Conservation (phyloP, 2,888 invertebrate species). For the Galerucella pusilla region DNA sequence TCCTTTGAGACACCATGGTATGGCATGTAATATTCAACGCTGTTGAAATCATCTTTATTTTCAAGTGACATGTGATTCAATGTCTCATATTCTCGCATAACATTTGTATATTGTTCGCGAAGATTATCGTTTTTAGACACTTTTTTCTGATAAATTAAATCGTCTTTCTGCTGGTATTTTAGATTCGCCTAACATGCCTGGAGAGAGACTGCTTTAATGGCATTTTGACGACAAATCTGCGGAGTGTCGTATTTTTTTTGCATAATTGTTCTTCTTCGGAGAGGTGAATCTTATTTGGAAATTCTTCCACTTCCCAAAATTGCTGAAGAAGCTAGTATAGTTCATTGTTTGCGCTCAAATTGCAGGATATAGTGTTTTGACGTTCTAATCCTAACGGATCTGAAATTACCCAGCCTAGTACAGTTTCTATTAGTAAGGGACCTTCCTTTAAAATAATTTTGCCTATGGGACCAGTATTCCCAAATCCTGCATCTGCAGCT, state of each 20-base stretch:
- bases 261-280: too few species aligned
- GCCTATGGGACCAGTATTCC: neutral
- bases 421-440: too few species aligned
- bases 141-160: neutral
- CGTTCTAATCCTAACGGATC: too few species aligned
- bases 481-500: neutral
- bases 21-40: neutral
- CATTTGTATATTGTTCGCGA: too few species aligned
- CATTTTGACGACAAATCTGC: neutral
- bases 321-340: too few species aligned
- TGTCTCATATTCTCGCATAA: neutral
- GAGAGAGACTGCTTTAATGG: neutral
- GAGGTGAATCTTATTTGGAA: too few species aligned
- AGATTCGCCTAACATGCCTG: neutral
- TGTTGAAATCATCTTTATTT: neutral
- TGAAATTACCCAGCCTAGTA: too few species aligned
- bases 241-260: too few species aligned
- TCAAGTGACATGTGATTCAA: neutral
- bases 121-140: neutral
- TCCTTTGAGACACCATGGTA: neutral
- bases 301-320: too few species aligned
- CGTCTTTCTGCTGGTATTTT: neutral
- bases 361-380: too few species aligned
- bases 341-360: too few species aligned
- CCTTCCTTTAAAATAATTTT: neutral